Base-by-base conservation (phyloP, 1,140 invertebrate genomes). In the Lepidurus packardi region DNA sequence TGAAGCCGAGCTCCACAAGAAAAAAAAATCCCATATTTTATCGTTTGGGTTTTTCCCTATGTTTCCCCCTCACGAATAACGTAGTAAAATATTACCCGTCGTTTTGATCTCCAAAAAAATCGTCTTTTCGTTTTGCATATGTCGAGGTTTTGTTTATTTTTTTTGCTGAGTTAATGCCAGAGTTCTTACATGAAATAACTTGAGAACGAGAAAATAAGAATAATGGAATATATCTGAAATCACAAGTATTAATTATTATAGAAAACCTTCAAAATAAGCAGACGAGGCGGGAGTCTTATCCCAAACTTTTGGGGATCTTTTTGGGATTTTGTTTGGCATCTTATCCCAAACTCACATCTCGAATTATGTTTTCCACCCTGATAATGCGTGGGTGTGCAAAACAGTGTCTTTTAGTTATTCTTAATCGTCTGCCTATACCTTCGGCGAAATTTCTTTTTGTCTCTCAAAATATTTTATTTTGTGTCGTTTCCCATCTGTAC, bases 51-150 rank as follows among this genome's bases (percentile, higher is more conserved):
- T 65, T 65, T 0, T 4, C 16, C 21, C 21, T 13, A 21, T 16
- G 0, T n/a, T 65, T 9, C 21, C 21, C 13, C 21, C 53, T n/a
- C 8, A 21, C 16, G 21, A 13, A 65, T n/a, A 47, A 65, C 16
- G 53, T 65, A 65, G 53, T 65, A 65, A 65, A 65, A 65, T 13
- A 65, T 65, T 65, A 65, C 21, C 21, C 53, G 53, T 65, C 53
- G 53, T 65, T 65, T 16, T 65, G 53, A 65, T 65, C 53, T 65
- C 53, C 21, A 16, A 65, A 65, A 65, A 65, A 21, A 7, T 13
- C 21, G 16, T 65, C 53, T 7, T 65, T 65, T n/a, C 21, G 16
- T 21, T 65, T 65, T 65, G 53, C 21, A 65, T 2, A n/a, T 16
- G 16, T 65, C 16, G 4, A 21, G 53, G 53, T 11, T n/a, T 65